Evolutionary conservation across 2,797 vertebrate genomes (phyloP), one percentile per base, ranked within the genome.

Genomic region (Artibeus jamaicensis): DNA sequence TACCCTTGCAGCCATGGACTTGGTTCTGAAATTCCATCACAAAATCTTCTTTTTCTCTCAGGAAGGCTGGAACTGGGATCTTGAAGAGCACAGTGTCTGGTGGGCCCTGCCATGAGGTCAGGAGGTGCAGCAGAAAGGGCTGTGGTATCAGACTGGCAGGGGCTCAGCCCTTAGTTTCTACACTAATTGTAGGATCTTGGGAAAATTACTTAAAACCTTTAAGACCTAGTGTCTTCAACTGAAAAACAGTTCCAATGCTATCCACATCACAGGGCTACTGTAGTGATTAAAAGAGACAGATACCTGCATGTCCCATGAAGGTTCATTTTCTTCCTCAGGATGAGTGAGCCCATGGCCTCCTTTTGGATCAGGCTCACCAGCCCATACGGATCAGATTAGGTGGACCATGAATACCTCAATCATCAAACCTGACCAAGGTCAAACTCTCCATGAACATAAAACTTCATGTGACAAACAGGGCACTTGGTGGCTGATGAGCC

Each of bases 261-360:
- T 18, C 22, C 4, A 4, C 59, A n/a, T 8, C 4, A 6, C 9
- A 29, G 6, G 6, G 42, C 39, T 18, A 44, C 15, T 29, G 3
- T 9, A 48, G 37, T 16, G 29, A 77, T 44, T 83, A 15, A 46
- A 32, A 46, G 48, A 44, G 57, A 76, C 29, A 6, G 37, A 62
- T 0, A 3, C 24, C 34, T 46, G 9, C 0, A 0, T 22, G 34
- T 46, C 19, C 14, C 12, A 1, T 3, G 29, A 34, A 12, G 18
- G 22, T 22, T 68, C 15, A 21, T 14, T 26, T 11, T 65, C n/a
- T 65, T 57, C 16, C 37, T 37, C 21, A 42, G 5, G 16, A 14
- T 44, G 48, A 53, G 50, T 14, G 79, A 53, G 10, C 44, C 21
- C 32, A 12, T 32, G 21, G n/a, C 37, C 24, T 42, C 53, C 8